phyloP scores from a whole-genome alignment of 1,140 invertebrate species.

The Brachionus asplanchnoidis region DNA sequence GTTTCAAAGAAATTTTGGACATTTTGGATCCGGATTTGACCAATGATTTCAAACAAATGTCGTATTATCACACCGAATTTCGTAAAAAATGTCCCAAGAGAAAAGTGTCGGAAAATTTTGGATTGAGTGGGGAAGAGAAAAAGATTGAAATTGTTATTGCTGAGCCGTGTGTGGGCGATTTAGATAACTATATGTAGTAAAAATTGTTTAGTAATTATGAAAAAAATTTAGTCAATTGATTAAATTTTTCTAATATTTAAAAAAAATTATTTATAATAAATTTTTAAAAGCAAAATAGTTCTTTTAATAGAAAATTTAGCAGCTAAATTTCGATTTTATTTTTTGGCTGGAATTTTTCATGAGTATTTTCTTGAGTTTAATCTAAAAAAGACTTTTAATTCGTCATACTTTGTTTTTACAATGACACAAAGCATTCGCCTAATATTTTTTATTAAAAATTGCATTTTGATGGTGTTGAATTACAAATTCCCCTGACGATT shows the following conservation, averaged over 20 bases:
- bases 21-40: slow-evolving; percentile 22
- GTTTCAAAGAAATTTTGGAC: slow-evolving; percentile 28
- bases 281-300: not conserved
- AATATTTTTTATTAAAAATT: too few species aligned
- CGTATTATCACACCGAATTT: slow-evolving; percentile 7
- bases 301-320: not conserved
- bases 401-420: too few species aligned
- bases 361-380: too few species aligned
- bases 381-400: too few species aligned
- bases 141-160: not conserved
- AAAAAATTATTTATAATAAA: not conserved
- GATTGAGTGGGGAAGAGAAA: not conserved
- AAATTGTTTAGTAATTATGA: not conserved
- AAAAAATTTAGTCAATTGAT: not conserved
- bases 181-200: not conserved
- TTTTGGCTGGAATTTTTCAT: too few species aligned
- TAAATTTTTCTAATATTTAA: not conserved
- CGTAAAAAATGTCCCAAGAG: not conserved
- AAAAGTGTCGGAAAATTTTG: not conserved
- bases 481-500: too few species aligned
- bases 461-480: too few species aligned
- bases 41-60: not conserved
- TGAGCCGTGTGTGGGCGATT: not conserved
- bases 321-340: too few species aligned
- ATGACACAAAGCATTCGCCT: too few species aligned